Conservation (phyloP, 1,140 invertebrate species). For the Drosophila bocki region DNA sequence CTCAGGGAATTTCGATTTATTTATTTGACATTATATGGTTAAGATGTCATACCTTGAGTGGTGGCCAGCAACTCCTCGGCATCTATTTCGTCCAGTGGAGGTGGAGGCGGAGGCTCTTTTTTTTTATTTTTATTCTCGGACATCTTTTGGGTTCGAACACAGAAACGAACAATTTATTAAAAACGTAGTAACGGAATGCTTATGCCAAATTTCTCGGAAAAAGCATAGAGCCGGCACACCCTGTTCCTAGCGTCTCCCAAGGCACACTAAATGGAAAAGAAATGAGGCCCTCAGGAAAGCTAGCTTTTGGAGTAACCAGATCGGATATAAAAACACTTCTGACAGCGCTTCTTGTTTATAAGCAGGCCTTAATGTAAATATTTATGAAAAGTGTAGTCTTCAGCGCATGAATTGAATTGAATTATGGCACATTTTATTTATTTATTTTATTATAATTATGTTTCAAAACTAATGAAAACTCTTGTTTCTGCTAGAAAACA, state of each 20-base stretch:
- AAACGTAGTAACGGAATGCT: not conserved
- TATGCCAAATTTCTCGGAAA: not conserved
- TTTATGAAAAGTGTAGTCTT: not conserved
- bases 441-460: not conserved
- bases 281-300: not conserved
- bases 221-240: not conserved
- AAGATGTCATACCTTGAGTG: not conserved
- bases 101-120: too few relatives aligned
- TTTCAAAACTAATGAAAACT: not conserved
- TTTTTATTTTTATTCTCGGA: not conserved
- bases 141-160: not conserved
- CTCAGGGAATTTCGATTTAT: not conserved
- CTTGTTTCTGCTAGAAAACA: too few relatives aligned
- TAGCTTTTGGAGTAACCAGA: not conserved
- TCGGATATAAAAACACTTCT: constrained; percentile 7
- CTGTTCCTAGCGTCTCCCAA: not conserved
- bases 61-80: constrained; percentile 5
- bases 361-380: not conserved
- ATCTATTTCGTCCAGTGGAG: not conserved
- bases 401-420: not conserved
- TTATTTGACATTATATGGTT: not conserved
- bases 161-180: constrained; percentile 7
- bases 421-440: not conserved
- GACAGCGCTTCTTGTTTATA: constrained; percentile 18
- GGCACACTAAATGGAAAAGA: constrained; percentile 12